These are phyloP conservation scores for Vanessa atalanta DNA, from an alignment of 1,140 invertebrate species.

Conservation along the genomic window DNA sequence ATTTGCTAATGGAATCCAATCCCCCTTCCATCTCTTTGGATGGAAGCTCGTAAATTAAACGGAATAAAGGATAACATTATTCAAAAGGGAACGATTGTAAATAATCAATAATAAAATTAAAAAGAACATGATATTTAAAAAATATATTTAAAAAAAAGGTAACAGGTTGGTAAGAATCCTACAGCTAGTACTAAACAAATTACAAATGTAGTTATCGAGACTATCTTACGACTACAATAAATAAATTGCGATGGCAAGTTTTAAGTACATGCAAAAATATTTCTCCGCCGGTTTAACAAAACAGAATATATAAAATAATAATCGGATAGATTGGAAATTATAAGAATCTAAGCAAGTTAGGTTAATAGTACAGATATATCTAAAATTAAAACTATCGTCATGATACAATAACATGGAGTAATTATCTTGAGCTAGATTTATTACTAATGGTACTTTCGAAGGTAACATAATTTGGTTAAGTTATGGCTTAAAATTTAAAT, in stretches of 20 bases:
- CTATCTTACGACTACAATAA: conserved; percentile 53
- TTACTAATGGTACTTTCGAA: background rate
- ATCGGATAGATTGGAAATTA: background rate
- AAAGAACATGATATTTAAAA: conserved; percentile 4
- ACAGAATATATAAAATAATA: background rate
- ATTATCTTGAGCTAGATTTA: background rate
- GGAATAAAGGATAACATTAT: too few relatives aligned
- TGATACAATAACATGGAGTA: background rate
- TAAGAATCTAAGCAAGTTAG: background rate
- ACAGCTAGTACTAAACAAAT: conserved; percentile 23
- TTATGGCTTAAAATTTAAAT: background rate
- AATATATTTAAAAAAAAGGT: conserved; percentile 26
- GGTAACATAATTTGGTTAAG: background rate
- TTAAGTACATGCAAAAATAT: conserved; percentile 12
- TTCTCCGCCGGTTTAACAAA: background rate
- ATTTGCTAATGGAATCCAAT: too few relatives aligned
- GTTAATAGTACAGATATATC: too few relatives aligned
- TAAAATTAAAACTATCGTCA: background rate
- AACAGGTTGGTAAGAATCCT: conserved; percentile 20
- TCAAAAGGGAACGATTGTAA: too few relatives aligned
- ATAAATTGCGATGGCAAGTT: conserved; percentile 53
- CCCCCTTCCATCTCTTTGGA: too few relatives aligned
- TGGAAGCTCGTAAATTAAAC: too few relatives aligned
- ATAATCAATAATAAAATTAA: background rate
- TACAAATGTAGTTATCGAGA: conserved; percentile 23